Conservation (phyloP, 1,140 invertebrate species). For the Adelges cooleyi region DNA sequence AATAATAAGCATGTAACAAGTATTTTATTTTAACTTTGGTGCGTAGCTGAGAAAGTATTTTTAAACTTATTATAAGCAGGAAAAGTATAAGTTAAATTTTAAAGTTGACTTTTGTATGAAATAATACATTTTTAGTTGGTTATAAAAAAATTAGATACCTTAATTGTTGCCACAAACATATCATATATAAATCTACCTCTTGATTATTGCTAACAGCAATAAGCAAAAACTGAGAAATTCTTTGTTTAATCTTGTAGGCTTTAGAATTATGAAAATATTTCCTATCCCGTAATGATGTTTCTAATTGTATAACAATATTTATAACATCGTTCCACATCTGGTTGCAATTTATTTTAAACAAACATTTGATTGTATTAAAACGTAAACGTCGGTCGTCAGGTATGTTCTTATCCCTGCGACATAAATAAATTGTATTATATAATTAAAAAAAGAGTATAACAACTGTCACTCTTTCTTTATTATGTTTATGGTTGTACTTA, state of each 20-base stretch:
- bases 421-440: neutral
- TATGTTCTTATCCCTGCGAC: neutral
- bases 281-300: neutral
- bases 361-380: conserved; percentile 6
- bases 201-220: neutral
- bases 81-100: too few species aligned
- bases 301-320: neutral
- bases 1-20: too few species aligned
- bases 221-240: conserved; percentile 13
- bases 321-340: neutral
- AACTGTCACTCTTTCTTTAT: too few species aligned
- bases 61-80: too few species aligned
- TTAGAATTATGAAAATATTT: conserved; percentile 23
- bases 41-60: too few species aligned
- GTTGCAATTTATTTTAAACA: neutral
- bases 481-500: too few species aligned
- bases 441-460: neutral
- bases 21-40: too few species aligned
- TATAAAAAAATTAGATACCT: too few species aligned
- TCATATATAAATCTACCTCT: too few species aligned
- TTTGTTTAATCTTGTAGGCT: neutral
- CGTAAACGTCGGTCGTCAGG: conserved; percentile 18
- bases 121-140: neutral
- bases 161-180: too few species aligned
- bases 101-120: neutral